A percentile compares a stretch with the other conserved stretches of the same genome.
Conservation (phyloP, 2,113 vertebrate species). For the Eleginops maclovinus region DNA sequence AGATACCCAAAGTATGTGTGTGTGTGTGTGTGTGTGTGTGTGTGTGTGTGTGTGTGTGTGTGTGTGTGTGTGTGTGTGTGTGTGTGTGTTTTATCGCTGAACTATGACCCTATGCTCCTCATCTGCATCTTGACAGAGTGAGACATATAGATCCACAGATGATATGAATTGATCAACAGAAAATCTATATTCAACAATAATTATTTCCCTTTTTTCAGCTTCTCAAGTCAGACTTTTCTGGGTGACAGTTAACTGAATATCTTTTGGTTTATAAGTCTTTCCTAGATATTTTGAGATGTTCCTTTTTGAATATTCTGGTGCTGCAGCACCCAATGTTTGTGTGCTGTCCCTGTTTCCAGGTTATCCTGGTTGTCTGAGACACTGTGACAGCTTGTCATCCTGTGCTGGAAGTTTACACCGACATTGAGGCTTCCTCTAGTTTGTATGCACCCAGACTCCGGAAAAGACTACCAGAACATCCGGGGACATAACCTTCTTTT, state of each 20-base stretch:
- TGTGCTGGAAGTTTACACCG: slow-evolving; percentile 65
- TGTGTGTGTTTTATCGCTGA: slow-evolving; percentile 38
- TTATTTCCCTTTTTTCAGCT: neutral
- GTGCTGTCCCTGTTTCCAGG: slow-evolving; percentile 40
- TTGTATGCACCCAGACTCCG: slow-evolving; percentile 43
- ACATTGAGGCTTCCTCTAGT: slow-evolving; percentile 46
- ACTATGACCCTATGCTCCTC: neutral
- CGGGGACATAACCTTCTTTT: slow-evolving; percentile 24
- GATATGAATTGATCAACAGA: neutral
- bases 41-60: slow-evolving; percentile 41
- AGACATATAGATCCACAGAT: neutral
- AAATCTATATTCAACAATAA: neutral
- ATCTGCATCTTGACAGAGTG: neutral
- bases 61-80: too few relatives aligned
- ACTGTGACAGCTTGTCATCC: slow-evolving; percentile 67
- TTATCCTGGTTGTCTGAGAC: slow-evolving; percentile 44
- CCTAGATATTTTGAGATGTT: too few relatives aligned
- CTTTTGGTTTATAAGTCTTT: neutral
- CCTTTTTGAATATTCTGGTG: neutral
- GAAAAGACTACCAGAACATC: slow-evolving; percentile 34
- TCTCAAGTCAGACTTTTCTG: neutral
- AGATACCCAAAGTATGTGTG: slow-evolving; percentile 91
- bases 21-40: slow-evolving; percentile 6
- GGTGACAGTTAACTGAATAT: neutral
- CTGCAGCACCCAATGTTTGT: slow-evolving; percentile 21